Conservation (phyloP, 2,797 vertebrate species). For the Gallinago nigripennis region DNA sequence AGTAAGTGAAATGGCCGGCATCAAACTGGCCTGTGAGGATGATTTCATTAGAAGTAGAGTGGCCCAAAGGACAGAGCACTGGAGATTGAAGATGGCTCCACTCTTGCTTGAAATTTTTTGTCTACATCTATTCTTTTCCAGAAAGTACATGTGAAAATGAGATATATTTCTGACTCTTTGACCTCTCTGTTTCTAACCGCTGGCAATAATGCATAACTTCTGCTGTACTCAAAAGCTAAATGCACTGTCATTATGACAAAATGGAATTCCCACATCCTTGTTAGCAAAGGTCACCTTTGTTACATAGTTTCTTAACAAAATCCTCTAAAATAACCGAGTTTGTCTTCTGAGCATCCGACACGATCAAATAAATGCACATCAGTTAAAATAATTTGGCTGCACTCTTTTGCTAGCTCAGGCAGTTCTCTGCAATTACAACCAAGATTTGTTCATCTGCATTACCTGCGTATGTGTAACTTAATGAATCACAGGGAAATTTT, state of each 20-base stretch:
- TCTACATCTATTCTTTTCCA: neutral
- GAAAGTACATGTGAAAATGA: neutral
- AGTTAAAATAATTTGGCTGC: neutral
- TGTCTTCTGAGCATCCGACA: neutral
- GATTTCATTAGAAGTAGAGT: neutral
- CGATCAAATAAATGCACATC: neutral
- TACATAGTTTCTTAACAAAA: neutral
- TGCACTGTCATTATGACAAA: conserved; percentile 27
- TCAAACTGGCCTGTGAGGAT: neutral
- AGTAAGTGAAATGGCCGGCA: neutral
- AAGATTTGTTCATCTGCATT: neutral
- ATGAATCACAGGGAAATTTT: neutral
- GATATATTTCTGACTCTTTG: neutral
- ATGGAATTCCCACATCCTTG: neutral
- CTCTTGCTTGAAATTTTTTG: neutral
- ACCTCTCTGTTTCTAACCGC: neutral
- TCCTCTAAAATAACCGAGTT: neutral
- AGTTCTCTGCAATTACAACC: neutral
- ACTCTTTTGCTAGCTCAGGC: neutral
- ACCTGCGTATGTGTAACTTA: neutral
- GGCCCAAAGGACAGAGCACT: neutral
- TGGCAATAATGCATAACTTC: neutral
- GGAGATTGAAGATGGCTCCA: neutral
- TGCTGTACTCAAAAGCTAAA: neutral
- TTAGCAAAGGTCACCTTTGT: conserved; percentile 43